phyloP scores from a whole-genome alignment of 2,888 invertebrate species.

The Polymixis lichenea region DNA sequence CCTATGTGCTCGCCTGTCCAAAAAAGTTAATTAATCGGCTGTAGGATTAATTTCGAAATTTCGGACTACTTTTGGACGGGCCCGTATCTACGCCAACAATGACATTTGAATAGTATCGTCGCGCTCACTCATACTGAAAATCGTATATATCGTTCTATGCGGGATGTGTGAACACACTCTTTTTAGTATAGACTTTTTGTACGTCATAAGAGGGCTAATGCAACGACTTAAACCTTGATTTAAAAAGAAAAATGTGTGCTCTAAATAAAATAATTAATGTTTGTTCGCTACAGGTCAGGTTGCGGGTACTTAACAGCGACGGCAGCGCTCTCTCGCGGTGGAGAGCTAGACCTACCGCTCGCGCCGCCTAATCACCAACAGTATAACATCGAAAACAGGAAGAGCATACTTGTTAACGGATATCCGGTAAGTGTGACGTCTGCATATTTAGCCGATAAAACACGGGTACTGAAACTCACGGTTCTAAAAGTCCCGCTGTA shows the following conservation, averaged over 20 bases:
- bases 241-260: background rate
- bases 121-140: background rate
- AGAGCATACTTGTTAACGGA: constrained; percentile 89
- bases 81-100: no score
- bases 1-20: no score
- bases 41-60: no score
- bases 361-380: constrained; percentile 68
- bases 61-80: no score
- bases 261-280: background rate
- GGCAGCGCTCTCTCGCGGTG: constrained; percentile 84
- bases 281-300: constrained; percentile 68
- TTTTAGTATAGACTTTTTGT: background rate
- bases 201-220: background rate
- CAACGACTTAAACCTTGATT: background rate
- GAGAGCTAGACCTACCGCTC: constrained; percentile 82
- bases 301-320: constrained; percentile 83
- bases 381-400: constrained; percentile 81
- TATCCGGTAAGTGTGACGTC: constrained; percentile 79
- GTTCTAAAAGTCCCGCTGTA: no score
- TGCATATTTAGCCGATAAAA: no score
- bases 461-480: no score
- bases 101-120: background rate
- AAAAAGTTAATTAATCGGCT: no score
- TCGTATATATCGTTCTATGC: background rate
- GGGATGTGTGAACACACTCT: background rate